Percentiles rank a stretch among this genome's conserved stretches.
Evolutionary conservation across 2,888 invertebrate genomes (phyloP).

Genomic region (Nomada flava): DNA sequence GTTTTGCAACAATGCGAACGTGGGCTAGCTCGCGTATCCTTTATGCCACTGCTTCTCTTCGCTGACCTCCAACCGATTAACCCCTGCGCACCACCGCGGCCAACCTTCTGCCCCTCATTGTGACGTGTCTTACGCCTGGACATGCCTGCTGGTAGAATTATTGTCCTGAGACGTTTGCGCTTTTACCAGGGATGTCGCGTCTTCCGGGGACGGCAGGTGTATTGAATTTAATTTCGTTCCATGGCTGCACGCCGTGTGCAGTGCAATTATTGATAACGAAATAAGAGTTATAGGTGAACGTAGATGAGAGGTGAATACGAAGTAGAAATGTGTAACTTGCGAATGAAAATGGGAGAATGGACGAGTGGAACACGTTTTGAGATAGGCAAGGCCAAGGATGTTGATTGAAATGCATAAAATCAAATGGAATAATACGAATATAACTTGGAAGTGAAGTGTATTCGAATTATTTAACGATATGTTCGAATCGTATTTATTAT

Average conservation of each 20-base stretch:
- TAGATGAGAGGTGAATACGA: no score
- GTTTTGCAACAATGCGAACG: conserved; percentile 69
- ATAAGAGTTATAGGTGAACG: not conserved
- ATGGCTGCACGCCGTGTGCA: not conserved
- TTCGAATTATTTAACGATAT: no score
- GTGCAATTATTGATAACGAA: no score
- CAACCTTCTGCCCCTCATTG: not conserved
- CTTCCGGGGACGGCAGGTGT: not conserved
- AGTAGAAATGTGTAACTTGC: no score
- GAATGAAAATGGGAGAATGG: no score
- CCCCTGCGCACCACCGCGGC: conserved; percentile 22
- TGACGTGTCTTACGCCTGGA: not conserved
- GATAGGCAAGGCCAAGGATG: no score
- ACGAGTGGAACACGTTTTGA: no score
- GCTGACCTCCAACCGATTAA: conserved; percentile 53
- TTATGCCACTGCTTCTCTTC: conserved; percentile 15
- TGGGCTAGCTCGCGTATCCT: conserved; percentile 54
- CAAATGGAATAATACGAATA: no score
- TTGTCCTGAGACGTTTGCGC: not conserved
- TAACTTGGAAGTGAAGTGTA: no score
- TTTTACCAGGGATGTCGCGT: not conserved
- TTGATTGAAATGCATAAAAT: no score
- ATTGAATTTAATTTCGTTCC: not conserved
- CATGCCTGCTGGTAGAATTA: no score
- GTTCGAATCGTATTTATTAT: no score